Evolutionary conservation across 1,140 invertebrate genomes (phyloP).

Genomic region (Apolygus lucorum): DNA sequence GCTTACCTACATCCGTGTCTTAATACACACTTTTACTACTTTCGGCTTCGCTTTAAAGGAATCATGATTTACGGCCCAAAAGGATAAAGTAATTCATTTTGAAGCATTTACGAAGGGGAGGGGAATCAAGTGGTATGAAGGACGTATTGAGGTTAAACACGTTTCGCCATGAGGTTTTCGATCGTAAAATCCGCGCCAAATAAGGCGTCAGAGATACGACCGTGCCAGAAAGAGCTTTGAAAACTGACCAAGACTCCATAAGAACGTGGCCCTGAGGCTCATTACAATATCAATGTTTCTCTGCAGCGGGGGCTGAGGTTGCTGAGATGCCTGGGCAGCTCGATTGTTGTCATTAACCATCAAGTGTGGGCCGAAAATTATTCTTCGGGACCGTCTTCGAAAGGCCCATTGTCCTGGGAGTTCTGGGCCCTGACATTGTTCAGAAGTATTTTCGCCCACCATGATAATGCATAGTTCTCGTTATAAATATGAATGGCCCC

Average conservation of each 20-base stretch:
- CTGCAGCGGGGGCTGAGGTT: background rate
- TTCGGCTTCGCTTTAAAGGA: background rate
- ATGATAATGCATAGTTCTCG: background rate
- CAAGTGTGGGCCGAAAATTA: background rate
- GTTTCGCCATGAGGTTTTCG: background rate
- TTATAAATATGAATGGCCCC: background rate
- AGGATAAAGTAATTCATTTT: background rate
- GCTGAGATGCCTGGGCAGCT: background rate
- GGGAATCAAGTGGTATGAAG: background rate
- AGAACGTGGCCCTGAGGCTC: background rate
- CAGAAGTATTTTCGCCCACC: background rate
- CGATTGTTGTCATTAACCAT: background rate
- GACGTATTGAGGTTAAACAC: background rate
- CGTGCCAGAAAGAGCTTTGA: too few species aligned
- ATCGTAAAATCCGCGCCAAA: background rate
- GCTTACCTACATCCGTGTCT: background rate
- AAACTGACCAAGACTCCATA: background rate
- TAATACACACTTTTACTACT: background rate
- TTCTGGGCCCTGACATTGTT: background rate
- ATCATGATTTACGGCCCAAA: background rate
- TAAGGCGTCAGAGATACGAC: background rate
- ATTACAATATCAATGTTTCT: background rate
- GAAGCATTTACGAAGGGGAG: background rate
- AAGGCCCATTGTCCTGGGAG: background rate
- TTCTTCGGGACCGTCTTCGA: background rate